Percentiles rank a stretch among this genome's conserved stretches.
phyloP scores from a whole-genome alignment of 2,888 invertebrate genomes.

The Tyria jacobaeae region DNA sequence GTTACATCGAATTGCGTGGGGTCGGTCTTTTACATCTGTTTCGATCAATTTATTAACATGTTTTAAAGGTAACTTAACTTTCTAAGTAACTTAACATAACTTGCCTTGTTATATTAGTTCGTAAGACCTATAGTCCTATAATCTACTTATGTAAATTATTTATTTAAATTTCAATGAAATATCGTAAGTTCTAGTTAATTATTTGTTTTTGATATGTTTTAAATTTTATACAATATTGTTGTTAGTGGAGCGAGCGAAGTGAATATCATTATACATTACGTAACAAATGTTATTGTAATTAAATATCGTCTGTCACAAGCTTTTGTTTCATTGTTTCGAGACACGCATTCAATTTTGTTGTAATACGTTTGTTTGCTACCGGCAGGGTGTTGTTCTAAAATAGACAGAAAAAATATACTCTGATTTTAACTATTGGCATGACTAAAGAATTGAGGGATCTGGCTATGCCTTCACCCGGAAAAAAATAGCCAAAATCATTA shows the following conservation, averaged over 20 bases:
- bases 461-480: too few relatives aligned
- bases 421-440: not conserved
- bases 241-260: slow-evolving; percentile 61
- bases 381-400: slow-evolving; percentile 72
- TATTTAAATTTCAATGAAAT: slow-evolving; percentile 41
- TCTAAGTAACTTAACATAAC: too few relatives aligned
- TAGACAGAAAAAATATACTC: slow-evolving; percentile 30
- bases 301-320: slow-evolving; percentile 73
- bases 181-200: slow-evolving; percentile 55
- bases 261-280: slow-evolving; percentile 55
- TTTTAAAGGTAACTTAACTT: not conserved
- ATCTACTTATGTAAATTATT: slow-evolving; percentile 25
- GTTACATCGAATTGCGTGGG: too few relatives aligned
- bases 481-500: too few relatives aligned
- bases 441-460: too few relatives aligned
- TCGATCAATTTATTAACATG: not conserved
- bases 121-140: slow-evolving; percentile 19
- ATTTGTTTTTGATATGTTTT: slow-evolving; percentile 64
- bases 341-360: slow-evolving; percentile 63
- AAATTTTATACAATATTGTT: slow-evolving; percentile 65
- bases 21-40: too few relatives aligned
- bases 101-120: slow-evolving; percentile 4
- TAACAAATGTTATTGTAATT: slow-evolving; percentile 68
- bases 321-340: slow-evolving; percentile 69
- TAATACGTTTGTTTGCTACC: slow-evolving; percentile 65